phyloP scores from a whole-genome alignment of 1,140 invertebrate genomes.

The Gryon sp. region DNA sequence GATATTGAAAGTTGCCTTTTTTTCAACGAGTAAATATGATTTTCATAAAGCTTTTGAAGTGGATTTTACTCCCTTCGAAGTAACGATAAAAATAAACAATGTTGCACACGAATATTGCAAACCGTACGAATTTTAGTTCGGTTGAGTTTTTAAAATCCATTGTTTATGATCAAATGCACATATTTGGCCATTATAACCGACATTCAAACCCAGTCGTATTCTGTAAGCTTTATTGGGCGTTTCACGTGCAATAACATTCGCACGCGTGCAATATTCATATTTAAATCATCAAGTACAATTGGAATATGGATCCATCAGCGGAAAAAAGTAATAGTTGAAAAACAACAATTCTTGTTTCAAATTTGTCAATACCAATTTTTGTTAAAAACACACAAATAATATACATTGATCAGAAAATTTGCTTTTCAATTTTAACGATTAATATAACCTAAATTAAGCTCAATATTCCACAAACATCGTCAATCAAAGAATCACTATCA shows the following conservation, averaged over 20 bases:
- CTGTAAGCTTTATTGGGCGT: constrained; percentile 8
- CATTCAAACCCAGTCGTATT: neutral
- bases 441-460: too few species aligned
- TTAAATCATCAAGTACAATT: constrained; percentile 15
- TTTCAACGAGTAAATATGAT: too few species aligned
- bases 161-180: constrained; percentile 17
- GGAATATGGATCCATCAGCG: constrained; percentile 9
- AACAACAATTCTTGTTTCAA: too few species aligned
- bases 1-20: too few species aligned
- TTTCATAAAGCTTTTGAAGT: neutral
- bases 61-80: neutral
- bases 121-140: constrained; percentile 7
- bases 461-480: constrained; percentile 6
- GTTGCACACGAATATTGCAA: neutral
- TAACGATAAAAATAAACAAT: constrained; percentile 9
- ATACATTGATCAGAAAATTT: too few species aligned
- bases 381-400: too few species aligned
- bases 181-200: constrained; percentile 11
- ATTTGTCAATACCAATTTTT: too few species aligned
- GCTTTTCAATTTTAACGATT: too few species aligned
- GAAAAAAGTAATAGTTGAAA: too few species aligned
- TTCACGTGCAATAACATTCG: constrained; percentile 12
- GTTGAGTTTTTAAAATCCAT: constrained; percentile 13
- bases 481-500: constrained; percentile 29
- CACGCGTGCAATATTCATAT: constrained; percentile 16